Evolutionary conservation across 1,140 invertebrate genomes (phyloP), one percentile per base, ranked within the genome.

Genomic region (Bombus polaris): DNA sequence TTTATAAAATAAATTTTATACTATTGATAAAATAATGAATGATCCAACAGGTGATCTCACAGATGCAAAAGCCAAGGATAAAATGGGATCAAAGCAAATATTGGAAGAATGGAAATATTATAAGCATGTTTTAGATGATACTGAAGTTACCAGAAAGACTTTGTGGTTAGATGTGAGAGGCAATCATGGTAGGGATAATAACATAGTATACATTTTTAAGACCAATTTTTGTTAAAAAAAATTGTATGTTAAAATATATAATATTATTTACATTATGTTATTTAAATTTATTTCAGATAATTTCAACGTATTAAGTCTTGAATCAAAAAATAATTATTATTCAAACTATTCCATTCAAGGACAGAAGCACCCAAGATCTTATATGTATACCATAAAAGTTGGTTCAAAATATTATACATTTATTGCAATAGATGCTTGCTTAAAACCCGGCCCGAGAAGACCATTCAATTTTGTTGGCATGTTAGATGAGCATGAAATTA

Each of bases 401-500:
- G 96, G 96, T 91, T 94, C 95, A 62, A 93, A 97, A 35, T 96
- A 95, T 77, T 97, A 97, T 91, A 97, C 97, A 32, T 98, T 99
- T 94, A 96, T 99, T 86, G 98, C 96, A 0, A 95, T 99, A 57
- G 98, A 99, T 95, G 98, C 98, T n/a, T 98, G 98, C 91, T 95
- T 98, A 62, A 96, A 98, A 85, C 98, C 98, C 42, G 98, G 98
- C 15, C 97, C 98, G 18, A 96, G 97, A 87, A 95, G 98, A 90
- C 98, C 98, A 9, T 99, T 99, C 92, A 99, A 99, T 96, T 99
- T 99, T 94, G 97, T 99, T 93, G 98, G 98, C 37, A 96, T 97
- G 65, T 89, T 97, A 59, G 96, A 96, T 91, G 95, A 96, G 89
- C 94, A 95, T 44, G 97, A 97, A 94, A 95, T 96, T 47, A 87